Base-by-base conservation (phyloP, 1,140 invertebrate genomes). In the Centruroides sculpturatus region DNA sequence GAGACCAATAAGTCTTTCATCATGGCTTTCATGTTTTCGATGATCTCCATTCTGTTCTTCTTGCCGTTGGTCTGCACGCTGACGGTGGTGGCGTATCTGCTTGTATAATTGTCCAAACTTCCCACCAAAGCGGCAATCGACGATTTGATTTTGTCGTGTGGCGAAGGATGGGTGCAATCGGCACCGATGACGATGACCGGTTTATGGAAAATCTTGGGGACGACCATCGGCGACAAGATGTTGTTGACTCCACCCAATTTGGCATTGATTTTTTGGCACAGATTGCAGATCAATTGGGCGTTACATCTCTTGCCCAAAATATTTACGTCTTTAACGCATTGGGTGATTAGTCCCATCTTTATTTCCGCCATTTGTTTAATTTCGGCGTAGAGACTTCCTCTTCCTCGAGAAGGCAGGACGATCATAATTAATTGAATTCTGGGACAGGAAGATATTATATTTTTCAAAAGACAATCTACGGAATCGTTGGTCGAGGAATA, bases 101-200 rank as follows among this genome's bases (percentile, higher is more conserved):
- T 57, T 8, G 54, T 60, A 41, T 59, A 23, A 12, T 12, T 4
- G 36, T 64, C 60, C 7, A 51, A 9, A 13, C 13, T 57, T 4
- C 61, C 63, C 35, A 65, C 61, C 11, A 82, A 80, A 1, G 89
- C 89, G 13, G 89, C 89, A 46, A 92, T 83, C 55, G 88, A 92
- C 0, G 89, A 87, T 23, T 83, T 82, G 0, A 49, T 68, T 23
- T 80, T 78, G 69, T 86, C 85, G 0, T 85, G 85, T 12, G 67
- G 52, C 3, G 84, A 81, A 0, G 88, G 87, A 79, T 92, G 88
- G 1, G 87, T 90, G 1, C 92, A 88, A 75, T 93, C 90, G 35
- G 88, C 89, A 1, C 90, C 88, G 47, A 92, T 73, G 12, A 87
- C 78, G 77, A 91, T 86, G 1, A 76, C 73, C 3, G 77, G 76